These are phyloP conservation scores for Diogma glabrata DNA, from an alignment of 2,888 invertebrate genomes.

Conservation along the genomic window DNA sequence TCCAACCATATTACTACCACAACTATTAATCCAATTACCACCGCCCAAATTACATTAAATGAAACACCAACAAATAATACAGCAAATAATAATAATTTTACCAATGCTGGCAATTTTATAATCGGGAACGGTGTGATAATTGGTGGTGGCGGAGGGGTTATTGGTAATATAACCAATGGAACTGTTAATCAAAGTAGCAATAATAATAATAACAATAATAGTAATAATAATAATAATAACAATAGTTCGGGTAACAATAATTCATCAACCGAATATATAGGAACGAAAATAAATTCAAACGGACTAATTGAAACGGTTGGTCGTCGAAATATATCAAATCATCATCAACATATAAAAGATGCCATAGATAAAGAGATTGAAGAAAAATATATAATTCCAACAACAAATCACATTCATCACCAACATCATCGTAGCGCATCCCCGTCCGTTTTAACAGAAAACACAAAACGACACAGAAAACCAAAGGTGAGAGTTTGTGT, in stretches of 20 bases:
- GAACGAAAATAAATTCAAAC: constrained; percentile 3
- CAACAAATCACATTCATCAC: background rate
- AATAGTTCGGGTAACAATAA: no score
- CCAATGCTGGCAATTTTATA: constrained; percentile 5
- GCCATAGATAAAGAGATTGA: constrained; percentile 5
- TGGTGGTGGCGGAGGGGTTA: background rate
- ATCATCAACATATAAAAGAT: constrained; percentile 3
- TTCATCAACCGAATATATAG: constrained; percentile 4
- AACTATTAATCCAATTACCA: constrained; percentile 3
- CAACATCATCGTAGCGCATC: constrained; percentile 5
- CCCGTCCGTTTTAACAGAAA: constrained; percentile 3
- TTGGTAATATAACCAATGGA: no score
- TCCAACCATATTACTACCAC: constrained; percentile 4
- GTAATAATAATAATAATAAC: background rate
- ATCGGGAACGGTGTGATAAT: constrained; percentile 6
- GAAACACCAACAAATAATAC: background rate
- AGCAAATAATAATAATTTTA: constrained; percentile 4
- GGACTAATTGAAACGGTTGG: background rate
- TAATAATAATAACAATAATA: background rate
- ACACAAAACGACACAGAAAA: constrained; percentile 7
- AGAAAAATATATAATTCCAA: constrained; percentile 7
- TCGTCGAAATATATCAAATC: background rate
- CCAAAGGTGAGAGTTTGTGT: constrained; percentile 8
- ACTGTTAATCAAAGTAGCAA: no score
- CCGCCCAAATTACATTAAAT: constrained; percentile 6